Evolutionary conservation across 2,113 vertebrate species (phyloP), one percentile per base, ranked within the genome.

Genomic region (Hippocampus barbouri): DNA sequence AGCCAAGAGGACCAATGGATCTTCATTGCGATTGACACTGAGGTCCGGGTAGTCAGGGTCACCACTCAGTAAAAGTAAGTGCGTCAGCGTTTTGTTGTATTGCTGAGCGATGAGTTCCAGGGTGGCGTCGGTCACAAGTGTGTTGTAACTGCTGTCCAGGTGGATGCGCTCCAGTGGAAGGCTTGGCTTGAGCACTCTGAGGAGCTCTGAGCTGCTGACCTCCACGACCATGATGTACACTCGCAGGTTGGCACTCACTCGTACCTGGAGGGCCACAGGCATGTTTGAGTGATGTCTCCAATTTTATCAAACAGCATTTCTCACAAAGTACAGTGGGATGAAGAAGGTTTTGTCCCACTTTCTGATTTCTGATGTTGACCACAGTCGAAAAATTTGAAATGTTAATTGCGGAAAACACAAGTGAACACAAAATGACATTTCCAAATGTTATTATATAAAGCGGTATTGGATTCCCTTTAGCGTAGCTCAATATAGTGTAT

Each of bases 201-300:
- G 89, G 92, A 99, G 95, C 86, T 97, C 95, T 57, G 95, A 94
- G 83, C 92, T 96, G 88, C 94, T 93, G 71, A 98, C 93, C 88
- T 98, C 96, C 88, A 98, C 94, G 65, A 93, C 96, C 95, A 99
- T 97, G 83, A 99, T 88, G 86, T 98, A 98, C 79, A 99, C 97
- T 20, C 96, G 95, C 79, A 99, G 93, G 91, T 96, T 94, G 73
- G 93, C 78, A 84, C 96, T 97, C 86, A 94, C 93, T 38, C 95
- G 93, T 62, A 95, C 80, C 89, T 89, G 72, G 5, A 9, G 40
- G 51, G 5, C 21, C 68, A 15, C 2, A 20, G 45, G 34, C n/a
- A 25, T 27, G 65, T 40, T 57, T 72, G 6, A 74, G 3, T 41
- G 7, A 70, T 23, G 3, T n/a, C 25, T 43, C 15, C 2, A 8